Evolutionary conservation across 2,113 vertebrate species (phyloP).

Genomic region (Polypterus senegalus): DNA sequence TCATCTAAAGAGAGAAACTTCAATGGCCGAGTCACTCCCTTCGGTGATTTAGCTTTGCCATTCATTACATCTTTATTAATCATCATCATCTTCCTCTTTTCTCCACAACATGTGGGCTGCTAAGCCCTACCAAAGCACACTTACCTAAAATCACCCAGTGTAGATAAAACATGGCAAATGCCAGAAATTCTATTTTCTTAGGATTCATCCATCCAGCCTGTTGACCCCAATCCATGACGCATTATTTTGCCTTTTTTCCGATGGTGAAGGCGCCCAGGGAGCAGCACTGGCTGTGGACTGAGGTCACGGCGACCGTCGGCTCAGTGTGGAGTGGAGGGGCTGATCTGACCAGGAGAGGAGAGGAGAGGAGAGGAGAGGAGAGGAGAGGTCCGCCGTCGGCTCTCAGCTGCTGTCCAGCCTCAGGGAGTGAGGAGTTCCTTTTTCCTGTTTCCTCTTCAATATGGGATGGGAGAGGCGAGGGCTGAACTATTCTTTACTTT

Average conservation of each 20-base stretch:
- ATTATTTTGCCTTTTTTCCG: background rate
- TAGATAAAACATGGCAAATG: constrained; percentile 42
- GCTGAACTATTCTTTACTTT: constrained; percentile 46
- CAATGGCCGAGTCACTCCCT: no score
- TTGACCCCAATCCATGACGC: constrained; percentile 4
- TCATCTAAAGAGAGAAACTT: no score
- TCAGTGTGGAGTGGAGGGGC: background rate
- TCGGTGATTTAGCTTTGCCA: no score
- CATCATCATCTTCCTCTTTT: constrained; percentile 15
- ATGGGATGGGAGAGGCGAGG: constrained; percentile 73
- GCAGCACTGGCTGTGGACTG: background rate
- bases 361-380: background rate
- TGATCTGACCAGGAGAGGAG: background rate
- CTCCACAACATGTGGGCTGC: constrained; percentile 7
- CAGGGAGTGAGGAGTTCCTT: constrained; percentile 77
- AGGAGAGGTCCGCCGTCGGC: constrained; percentile 5
- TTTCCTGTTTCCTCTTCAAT: constrained; percentile 85
- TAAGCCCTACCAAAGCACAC: constrained; percentile 7
- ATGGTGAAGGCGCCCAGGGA: background rate
- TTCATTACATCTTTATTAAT: constrained; percentile 9
- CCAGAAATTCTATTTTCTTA: constrained; percentile 56
- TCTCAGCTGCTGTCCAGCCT: constrained; percentile 55
- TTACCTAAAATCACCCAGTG: constrained; percentile 58
- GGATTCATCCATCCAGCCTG: constrained; percentile 56
- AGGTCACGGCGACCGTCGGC: background rate